Conservation (phyloP, 64 coral and sea anemone genomes). For the Montipora capricornis region DNA sequence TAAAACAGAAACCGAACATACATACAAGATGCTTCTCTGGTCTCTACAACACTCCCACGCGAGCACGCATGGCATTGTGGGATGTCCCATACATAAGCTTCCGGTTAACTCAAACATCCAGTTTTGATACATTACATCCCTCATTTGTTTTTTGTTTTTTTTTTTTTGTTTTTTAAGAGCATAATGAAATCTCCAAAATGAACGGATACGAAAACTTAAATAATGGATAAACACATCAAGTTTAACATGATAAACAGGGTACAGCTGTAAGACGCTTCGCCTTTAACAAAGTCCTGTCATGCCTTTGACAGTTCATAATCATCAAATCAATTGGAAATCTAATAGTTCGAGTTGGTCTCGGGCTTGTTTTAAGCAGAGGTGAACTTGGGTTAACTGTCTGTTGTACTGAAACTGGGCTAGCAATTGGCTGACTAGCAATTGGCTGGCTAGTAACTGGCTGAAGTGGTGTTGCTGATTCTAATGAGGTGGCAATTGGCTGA, state of each 20-base stretch:
- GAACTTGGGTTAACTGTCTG: neutral
- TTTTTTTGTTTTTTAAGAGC: neutral
- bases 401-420: neutral
- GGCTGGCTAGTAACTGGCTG: neutral
- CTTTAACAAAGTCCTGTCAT: neutral
- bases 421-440: neutral
- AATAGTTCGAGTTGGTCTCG: constrained; percentile 20
- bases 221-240: neutral
- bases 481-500: neutral
- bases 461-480: neutral
- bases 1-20: neutral
- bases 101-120: neutral
- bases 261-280: neutral
- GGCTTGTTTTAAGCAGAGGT: no score
- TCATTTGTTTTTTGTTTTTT: neutral
- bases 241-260: neutral
- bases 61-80: neutral
- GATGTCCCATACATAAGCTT: neutral
- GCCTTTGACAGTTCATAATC: neutral
- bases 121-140: no score
- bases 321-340: neutral
- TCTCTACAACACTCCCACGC: neutral
- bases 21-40: neutral
- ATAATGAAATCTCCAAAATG: neutral
- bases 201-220: neutral